Base-by-base conservation (phyloP, 1,140 invertebrate species). In the Drosophila setifemur region DNA sequence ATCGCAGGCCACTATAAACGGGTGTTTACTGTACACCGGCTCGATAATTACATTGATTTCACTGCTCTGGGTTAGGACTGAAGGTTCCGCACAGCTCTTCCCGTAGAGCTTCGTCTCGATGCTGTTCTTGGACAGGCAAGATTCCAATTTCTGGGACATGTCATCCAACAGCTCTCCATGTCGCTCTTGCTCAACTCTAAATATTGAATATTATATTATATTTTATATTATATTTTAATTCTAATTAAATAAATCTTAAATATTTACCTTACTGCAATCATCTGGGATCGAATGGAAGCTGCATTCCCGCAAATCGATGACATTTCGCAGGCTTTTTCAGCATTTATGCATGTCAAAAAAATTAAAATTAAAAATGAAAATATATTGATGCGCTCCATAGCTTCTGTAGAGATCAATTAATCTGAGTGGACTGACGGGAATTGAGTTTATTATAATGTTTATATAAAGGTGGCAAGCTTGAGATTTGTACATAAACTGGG, bases 1-100 rank as follows among this genome's bases (percentile, higher is more conserved):
- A 35, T 72, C 69, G 12, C 67, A 72, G 23, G 67, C 55, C 29
- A 72, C 69, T 7, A 40, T n/a, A 44, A 72, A 63, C 0, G 67
- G 69, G 7, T 72, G 28, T 16, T 33, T 31, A 48, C 48, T 72
- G 40, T 63, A 71, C 31, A 40, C 25, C 5, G 67, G 42, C 23
- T 71, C 26, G 21, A 48, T 21, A 9, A 71, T 45, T 8, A 55
- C 29, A 8, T 49, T 53, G 37, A 72, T 63, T 35, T 40, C 67
- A 47, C 69, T 71, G 37, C 28, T 11, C 33, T 43, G 63, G 6
- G 58, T 43, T 1, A 64, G 16, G 0, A 48, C 26, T 7, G 63
- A 50, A 4, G 63, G 57, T 16, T 67, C 58, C 1, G 58, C 63
- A 2, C 63, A 67, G 9, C 63, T 67, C 3, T 28, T 43, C 1